Evolutionary conservation across 2,113 vertebrate species (phyloP), one percentile per base, ranked within the genome.

Genomic region (Pseudolaguvia tuberculata): DNA sequence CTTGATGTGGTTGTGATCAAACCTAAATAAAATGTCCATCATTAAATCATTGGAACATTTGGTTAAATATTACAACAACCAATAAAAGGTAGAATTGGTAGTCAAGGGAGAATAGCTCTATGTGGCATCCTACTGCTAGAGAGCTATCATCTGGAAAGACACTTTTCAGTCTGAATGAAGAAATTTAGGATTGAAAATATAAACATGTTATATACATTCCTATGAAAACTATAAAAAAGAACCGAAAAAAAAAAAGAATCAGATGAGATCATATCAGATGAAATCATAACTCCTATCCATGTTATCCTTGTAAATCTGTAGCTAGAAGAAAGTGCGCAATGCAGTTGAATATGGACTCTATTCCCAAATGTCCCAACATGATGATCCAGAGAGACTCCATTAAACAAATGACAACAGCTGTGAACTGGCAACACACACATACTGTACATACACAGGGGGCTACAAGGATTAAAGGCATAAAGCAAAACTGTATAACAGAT

Each of bases 1-100:
- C 97, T 94, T 58, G 95, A 93, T 0, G 97, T 99, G 21, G 96
- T 99, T 52, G 93, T 94, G 88, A 99, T 98, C 78, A 98, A 88
- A 84, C 97, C 97, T 99, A 82, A 74, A 87, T 80, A 80, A 70
- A 48, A 78, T 39, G 80, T 18, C 79, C 70, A 81, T 53, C 25
- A 72, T 82, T 0, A 29, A 66, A 48, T 50, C 47, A 67, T 15
- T 10, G 11, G 9, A 20, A 50, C 5, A 35, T 21, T 55, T 39
- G 17, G 4, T 27, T 9, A 50, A 5, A 48, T 2, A 50, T 50
- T 27, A 12, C 7, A 45, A 52, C 23, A 10, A 2, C n/a, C 55
- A 15, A 8, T n/a, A n/a, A 42, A 55, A 53, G 11, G 31, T n/a
- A 56, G 9, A 58, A 48, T 72, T 10, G 48, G 53, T 12, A 39